Percentiles rank a stretch among this genome's conserved stretches.
phyloP scores from a whole-genome alignment of 1,140 invertebrate species.

The Drosophila lacertosa region DNA sequence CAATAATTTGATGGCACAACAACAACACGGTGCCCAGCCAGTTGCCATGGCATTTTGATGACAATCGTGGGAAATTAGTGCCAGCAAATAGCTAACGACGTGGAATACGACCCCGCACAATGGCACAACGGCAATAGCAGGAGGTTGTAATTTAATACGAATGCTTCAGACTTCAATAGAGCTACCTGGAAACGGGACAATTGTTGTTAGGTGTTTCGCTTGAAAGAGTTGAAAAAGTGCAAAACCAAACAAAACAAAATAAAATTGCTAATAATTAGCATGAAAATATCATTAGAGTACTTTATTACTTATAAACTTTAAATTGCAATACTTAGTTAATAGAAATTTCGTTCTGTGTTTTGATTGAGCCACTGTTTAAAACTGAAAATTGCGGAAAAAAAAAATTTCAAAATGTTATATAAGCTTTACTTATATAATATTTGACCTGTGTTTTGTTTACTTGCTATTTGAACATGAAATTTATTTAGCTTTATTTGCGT shows the following conservation, averaged over 20 bases:
- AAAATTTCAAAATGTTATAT: no score
- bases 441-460: no score
- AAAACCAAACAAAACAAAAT: background rate
- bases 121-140: background rate
- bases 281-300: no score
- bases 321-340: no score
- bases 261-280: no score
- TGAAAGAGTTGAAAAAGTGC: background rate
- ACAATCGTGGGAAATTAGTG: conserved; percentile 62
- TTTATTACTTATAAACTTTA: no score
- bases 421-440: no score
- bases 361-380: no score
- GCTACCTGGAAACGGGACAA: background rate
- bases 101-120: conserved; percentile 11
- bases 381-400: no score
- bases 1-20: conserved; percentile 31
- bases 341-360: no score
- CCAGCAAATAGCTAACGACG: conserved; percentile 15
- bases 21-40: background rate
- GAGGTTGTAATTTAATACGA: background rate
- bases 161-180: conserved; percentile 12
- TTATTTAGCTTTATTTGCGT: no score
- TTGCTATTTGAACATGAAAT: no score
- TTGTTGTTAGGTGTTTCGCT: background rate
- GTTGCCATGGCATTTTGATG: conserved; percentile 39